Conservation (phyloP, 2,888 invertebrate genomes). For the Leptopilina drosophilae region DNA sequence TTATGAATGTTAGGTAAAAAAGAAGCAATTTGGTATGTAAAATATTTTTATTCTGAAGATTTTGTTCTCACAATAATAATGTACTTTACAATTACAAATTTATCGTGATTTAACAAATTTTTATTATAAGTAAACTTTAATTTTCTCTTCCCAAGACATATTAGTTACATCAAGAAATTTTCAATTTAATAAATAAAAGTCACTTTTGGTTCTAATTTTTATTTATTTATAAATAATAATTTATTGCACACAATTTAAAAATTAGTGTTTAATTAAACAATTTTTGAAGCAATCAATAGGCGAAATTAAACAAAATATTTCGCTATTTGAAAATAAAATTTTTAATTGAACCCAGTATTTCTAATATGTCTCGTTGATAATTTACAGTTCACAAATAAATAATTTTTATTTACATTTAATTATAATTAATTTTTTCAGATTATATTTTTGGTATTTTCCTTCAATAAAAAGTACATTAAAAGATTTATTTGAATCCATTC, state of each 20-base stretch:
- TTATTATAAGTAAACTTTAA: conserved; percentile 48
- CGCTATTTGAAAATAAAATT: not conserved
- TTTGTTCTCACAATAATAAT: conserved; percentile 48
- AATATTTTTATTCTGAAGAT: conserved; percentile 62
- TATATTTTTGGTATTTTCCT: not conserved
- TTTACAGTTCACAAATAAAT: not conserved
- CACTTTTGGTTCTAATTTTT: not conserved
- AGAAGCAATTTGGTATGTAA: conserved; percentile 56
- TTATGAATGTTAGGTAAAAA: too few relatives aligned
- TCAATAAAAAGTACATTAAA: not conserved
- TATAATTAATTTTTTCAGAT: not conserved
- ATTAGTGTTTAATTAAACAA: not conserved
- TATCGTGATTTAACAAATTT: conserved; percentile 54
- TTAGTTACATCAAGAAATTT: not conserved
- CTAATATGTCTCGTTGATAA: conserved; percentile 22
- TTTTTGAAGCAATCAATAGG: conserved; percentile 10
- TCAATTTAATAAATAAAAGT: not conserved
- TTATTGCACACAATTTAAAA: conserved; percentile 19
- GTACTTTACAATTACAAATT: conserved; percentile 51
- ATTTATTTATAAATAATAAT: conserved; percentile 1
- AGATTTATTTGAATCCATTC: too few relatives aligned
- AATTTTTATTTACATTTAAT: not conserved
- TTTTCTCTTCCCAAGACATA: conserved; percentile 4
- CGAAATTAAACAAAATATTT: not conserved
- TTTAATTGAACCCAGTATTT: not conserved